Conservation (phyloP, 2,797 vertebrate species). For the Myioborus miniatus region DNA sequence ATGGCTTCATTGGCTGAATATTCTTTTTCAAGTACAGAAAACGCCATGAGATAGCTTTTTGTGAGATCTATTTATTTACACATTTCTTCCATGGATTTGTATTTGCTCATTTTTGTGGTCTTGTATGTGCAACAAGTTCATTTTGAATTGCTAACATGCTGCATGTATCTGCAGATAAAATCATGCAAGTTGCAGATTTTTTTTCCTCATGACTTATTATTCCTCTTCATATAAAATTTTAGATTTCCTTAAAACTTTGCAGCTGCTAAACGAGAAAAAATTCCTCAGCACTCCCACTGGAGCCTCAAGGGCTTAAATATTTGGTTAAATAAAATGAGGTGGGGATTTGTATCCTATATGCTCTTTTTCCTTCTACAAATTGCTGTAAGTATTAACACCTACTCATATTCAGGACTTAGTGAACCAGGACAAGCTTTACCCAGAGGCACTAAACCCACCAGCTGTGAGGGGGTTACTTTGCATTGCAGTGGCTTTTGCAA, state of each 20-base stretch:
- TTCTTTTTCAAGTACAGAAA: background rate
- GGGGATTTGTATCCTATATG: background rate
- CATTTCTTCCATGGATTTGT: background rate
- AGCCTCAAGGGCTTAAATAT: background rate
- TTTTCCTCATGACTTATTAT: background rate
- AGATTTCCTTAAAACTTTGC: background rate
- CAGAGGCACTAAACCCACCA: background rate
- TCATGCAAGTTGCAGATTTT: background rate
- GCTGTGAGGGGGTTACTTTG: background rate
- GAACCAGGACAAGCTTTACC: background rate
- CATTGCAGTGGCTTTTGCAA: background rate
- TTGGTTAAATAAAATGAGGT: background rate
- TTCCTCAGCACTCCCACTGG: background rate
- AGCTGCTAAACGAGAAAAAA: background rate
- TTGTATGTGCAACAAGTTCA: background rate
- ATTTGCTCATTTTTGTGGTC: background rate
- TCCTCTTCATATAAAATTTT: background rate
- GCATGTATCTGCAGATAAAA: background rate
- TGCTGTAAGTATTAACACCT: background rate
- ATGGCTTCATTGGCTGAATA: rapidly evolving
- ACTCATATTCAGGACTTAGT: background rate
- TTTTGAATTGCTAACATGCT: slow-evolving; percentile 5
- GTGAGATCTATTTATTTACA: background rate
- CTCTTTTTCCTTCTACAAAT: background rate
- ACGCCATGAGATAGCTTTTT: background rate